Evolutionary conservation across 1,140 invertebrate genomes (phyloP).

Genomic region (Caenorhabditis briggsae): DNA sequence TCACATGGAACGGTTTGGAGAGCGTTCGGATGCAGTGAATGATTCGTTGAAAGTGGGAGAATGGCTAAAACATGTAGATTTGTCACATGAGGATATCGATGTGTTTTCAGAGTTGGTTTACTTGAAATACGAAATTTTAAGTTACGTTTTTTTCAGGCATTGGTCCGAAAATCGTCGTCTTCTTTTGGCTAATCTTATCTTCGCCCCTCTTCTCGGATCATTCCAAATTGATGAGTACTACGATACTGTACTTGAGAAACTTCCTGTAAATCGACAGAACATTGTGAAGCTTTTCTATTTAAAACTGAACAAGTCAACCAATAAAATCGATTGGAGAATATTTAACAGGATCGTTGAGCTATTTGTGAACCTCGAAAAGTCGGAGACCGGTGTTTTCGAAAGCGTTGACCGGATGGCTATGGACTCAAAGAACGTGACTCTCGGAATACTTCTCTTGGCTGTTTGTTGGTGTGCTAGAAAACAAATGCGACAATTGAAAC

Average conservation of each 20-base stretch:
- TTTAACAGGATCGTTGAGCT: slow-evolving; percentile 9
- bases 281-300: slow-evolving; percentile 14
- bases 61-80: slow-evolving; percentile 40
- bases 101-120: slow-evolving; percentile 30
- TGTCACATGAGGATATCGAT: slow-evolving; percentile 36
- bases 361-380: slow-evolving; percentile 17
- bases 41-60: slow-evolving; percentile 13
- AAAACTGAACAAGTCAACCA: slow-evolving; percentile 20
- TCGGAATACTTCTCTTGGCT: slow-evolving; percentile 15
- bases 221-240: slow-evolving; percentile 32
- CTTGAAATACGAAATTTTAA: neutral
- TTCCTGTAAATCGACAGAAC: neutral
- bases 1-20: slow-evolving; percentile 14
- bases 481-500: neutral
- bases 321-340: slow-evolving; percentile 11
- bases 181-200: neutral
- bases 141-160: neutral
- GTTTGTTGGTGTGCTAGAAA: slow-evolving; percentile 26
- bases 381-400: neutral
- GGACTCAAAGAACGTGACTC: slow-evolving; percentile 22
- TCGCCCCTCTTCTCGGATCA: neutral
- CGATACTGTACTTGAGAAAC: slow-evolving; percentile 26
- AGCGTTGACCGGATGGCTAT: slow-evolving; percentile 11
- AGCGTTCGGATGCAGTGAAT: neutral
- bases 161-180: neutral